Percentiles rank a stretch among this genome's conserved stretches.
These are phyloP conservation scores for Eueremaeus valkanovi DNA, from an alignment of 2,888 invertebrate genomes.

Conservation along the genomic window DNA sequence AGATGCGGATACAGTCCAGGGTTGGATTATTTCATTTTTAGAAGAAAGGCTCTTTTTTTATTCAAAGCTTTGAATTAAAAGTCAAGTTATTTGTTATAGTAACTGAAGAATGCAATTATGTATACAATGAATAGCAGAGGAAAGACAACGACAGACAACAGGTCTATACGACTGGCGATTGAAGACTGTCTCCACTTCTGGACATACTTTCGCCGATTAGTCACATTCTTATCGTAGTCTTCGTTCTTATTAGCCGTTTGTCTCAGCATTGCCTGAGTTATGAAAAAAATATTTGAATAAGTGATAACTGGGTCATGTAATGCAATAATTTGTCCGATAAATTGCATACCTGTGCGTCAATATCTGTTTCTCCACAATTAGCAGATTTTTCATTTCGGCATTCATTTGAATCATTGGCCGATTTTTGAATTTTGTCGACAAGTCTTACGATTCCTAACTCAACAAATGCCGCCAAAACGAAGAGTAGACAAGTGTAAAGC, in stretches of 20 bases:
- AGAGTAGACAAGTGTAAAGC: not conserved
- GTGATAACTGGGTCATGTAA: not conserved
- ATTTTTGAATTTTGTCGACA: not conserved
- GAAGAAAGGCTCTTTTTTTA: no score
- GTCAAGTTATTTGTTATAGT: no score
- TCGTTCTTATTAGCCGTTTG: not conserved
- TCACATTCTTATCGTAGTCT: not conserved
- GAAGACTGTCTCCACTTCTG: not conserved
- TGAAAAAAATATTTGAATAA: not conserved
- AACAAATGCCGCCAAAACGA: not conserved
- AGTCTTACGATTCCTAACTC: not conserved
- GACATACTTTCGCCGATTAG: not conserved
- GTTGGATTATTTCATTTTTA: no score
- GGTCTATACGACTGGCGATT: not conserved
- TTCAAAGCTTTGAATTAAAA: no score
- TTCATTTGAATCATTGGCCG: not conserved
- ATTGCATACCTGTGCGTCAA: not conserved
- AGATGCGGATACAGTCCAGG: no score
- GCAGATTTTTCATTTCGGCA: not conserved
- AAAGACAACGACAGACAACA: not conserved
- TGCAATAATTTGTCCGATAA: no score
- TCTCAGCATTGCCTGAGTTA: no score
- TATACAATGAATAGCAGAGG: not conserved
- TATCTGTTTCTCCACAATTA: not conserved
- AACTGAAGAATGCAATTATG: not conserved